A percentile compares a stretch with the other conserved stretches of the same genome.
These are phyloP conservation scores for Sciurus carolinensis DNA, from an alignment of 2,797 vertebrate genomes.

Conservation along the genomic window DNA sequence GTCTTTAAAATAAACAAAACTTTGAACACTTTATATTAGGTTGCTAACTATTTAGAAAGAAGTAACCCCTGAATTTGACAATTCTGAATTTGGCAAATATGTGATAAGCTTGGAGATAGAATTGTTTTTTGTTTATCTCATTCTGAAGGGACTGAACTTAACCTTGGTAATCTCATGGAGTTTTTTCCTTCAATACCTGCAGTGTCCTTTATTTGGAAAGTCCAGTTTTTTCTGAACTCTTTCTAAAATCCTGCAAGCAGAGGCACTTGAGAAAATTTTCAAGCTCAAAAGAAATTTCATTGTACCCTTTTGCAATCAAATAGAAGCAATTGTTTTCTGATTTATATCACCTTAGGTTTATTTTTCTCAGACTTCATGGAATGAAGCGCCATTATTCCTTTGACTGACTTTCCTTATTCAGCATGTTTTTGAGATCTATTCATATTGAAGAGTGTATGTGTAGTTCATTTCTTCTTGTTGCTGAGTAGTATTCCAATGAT, in stretches of 20 bases:
- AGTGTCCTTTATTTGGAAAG: slow-evolving; percentile 12
- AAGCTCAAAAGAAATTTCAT: slow-evolving; percentile 15
- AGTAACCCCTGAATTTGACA: background rate
- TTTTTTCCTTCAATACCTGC: background rate
- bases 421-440: background rate
- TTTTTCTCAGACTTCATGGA: slow-evolving; percentile 22
- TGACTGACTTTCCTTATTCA: slow-evolving; percentile 27
- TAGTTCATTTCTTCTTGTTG: slow-evolving; percentile 12
- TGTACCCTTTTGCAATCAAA: background rate
- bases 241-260: background rate
- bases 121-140: background rate
- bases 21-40: background rate
- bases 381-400: background rate
- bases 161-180: background rate
- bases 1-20: slow-evolving; percentile 43
- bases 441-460: background rate
- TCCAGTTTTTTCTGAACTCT: background rate
- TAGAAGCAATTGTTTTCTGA: slow-evolving; percentile 18
- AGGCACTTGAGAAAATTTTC: slow-evolving; percentile 44
- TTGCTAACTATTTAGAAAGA: slow-evolving; percentile 50
- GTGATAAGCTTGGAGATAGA: background rate
- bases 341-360: background rate
- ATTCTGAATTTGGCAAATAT: background rate
- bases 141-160: background rate
- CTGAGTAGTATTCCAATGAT: background rate